Evolutionary conservation across 2,113 vertebrate genomes (phyloP).

Genomic region (Marmota monax): DNA sequence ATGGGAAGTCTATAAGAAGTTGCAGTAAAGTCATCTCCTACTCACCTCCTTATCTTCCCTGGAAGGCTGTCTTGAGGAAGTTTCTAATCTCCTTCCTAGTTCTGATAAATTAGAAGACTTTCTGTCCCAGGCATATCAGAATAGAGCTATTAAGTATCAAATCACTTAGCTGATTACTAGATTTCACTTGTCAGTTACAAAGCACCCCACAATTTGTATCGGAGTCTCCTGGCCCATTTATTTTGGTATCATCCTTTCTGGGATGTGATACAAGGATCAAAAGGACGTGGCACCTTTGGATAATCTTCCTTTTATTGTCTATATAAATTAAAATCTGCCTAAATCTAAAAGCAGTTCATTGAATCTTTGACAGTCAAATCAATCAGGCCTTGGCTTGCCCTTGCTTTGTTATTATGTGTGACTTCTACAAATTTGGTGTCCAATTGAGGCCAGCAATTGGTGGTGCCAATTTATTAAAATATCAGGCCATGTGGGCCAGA

Average conservation of each 20-base stretch:
- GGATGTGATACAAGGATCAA: background rate
- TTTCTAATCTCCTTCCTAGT: slow-evolving; percentile 8
- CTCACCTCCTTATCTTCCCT: background rate
- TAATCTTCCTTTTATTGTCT: slow-evolving; percentile 16
- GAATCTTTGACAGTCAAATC: background rate
- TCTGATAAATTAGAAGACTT: background rate
- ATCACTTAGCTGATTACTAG: background rate
- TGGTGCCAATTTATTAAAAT: background rate
- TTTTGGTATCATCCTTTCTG: background rate
- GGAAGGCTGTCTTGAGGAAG: background rate
- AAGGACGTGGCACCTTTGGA: background rate
- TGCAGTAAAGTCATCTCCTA: background rate
- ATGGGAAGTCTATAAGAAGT: background rate
- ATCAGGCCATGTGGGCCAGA: background rate
- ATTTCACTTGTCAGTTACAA: background rate
- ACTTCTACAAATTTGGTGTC: background rate
- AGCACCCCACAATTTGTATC: background rate
- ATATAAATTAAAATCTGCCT: background rate
- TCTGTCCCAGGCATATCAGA: background rate
- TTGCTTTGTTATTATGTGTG: slow-evolving; percentile 24
- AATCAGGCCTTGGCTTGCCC: background rate
- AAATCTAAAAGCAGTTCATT: slow-evolving; percentile 21
- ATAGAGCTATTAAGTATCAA: background rate
- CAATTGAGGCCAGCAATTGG: background rate
- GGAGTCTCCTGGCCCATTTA: background rate